Percentiles rank a stretch among this genome's conserved stretches.
Evolutionary conservation across 2,888 invertebrate genomes (phyloP).

Genomic region (Ophraella communa): DNA sequence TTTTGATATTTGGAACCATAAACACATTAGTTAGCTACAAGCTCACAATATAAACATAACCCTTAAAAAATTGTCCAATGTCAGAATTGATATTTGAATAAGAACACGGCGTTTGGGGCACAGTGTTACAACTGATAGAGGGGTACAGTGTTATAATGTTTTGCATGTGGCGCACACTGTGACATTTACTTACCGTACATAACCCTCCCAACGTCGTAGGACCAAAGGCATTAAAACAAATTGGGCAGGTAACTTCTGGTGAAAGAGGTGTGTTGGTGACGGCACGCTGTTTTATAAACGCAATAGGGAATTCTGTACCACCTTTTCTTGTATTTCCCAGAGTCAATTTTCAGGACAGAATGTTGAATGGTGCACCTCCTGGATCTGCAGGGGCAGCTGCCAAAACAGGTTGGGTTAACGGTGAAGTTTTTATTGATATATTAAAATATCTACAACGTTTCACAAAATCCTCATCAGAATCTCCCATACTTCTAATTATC

Average conservation of each 20-base stretch:
- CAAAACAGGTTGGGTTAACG: constrained; percentile 48
- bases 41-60: too few relatives aligned
- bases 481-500: constrained; percentile 9
- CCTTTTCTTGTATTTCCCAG: background rate
- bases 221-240: too few relatives aligned
- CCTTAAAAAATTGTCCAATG: too few relatives aligned
- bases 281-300: constrained; percentile 39
- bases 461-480: constrained; percentile 34
- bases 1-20: too few relatives aligned
- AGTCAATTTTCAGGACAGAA: constrained; percentile 28
- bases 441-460: constrained; percentile 34
- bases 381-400: constrained; percentile 37
- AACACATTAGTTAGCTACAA: too few relatives aligned
- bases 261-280: constrained; percentile 42
- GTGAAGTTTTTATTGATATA: constrained; percentile 26
- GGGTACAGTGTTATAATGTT: too few relatives aligned
- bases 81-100: too few relatives aligned
- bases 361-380: constrained; percentile 40
- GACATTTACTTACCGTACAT: too few relatives aligned
- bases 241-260: constrained; percentile 42
- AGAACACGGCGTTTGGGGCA: too few relatives aligned
- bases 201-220: too few relatives aligned
- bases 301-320: constrained; percentile 34
- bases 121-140: too few relatives aligned
- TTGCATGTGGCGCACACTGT: too few relatives aligned